Conservation (phyloP, 2,113 vertebrate species). For the Micronisus gabar region DNA sequence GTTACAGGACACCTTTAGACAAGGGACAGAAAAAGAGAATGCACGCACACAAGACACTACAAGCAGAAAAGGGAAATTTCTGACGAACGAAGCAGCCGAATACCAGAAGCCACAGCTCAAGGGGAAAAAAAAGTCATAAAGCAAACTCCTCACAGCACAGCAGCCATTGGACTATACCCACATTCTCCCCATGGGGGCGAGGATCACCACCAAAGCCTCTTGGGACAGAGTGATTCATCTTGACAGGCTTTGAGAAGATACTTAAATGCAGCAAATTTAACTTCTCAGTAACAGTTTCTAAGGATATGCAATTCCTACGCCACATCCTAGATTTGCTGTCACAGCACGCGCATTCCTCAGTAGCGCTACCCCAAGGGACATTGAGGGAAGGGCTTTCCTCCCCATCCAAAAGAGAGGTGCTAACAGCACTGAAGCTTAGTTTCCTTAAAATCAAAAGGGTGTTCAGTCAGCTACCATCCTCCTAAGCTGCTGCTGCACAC, state of each 20-base stretch:
- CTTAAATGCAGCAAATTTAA: neutral
- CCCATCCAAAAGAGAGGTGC: neutral
- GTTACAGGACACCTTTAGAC: neutral
- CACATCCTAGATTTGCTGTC: neutral
- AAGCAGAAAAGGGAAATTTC: neutral
- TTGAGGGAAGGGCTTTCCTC: neutral
- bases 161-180: neutral
- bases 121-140: neutral
- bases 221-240: neutral
- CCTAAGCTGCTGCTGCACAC: neutral
- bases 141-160: neutral
- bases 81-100: neutral
- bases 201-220: neutral
- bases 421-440: neutral
- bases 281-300: neutral
- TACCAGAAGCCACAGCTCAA: neutral
- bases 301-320: neutral
- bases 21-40: neutral
- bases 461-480: neutral
- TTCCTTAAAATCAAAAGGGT: neutral
- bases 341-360: neutral
- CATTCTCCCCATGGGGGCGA: rapidly evolving
- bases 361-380: neutral
- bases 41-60: neutral
- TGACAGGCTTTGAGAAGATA: neutral